Conservation (phyloP, 2,888 invertebrate species). For the Lasiommata megera region DNA sequence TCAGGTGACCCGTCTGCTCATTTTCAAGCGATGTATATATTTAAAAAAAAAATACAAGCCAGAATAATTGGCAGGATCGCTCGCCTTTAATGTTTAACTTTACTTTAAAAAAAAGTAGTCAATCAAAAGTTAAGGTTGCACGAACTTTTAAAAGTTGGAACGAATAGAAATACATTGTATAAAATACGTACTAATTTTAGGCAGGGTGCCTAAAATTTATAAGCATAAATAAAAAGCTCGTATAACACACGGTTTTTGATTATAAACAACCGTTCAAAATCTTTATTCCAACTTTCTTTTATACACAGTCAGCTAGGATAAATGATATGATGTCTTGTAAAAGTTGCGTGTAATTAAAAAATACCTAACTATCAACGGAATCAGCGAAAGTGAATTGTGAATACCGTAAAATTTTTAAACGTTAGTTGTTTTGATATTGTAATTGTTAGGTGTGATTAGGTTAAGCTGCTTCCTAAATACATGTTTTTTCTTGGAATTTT, state of each 20-base stretch:
- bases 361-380: constrained; percentile 5
- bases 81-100: too few relatives aligned
- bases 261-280: constrained; percentile 11
- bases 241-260: not conserved
- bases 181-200: too few relatives aligned
- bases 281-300: constrained; percentile 12
- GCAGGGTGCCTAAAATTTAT: not conserved
- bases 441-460: constrained; percentile 2
- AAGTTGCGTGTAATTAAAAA: constrained; percentile 17
- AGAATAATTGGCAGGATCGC: too few relatives aligned
- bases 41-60: too few relatives aligned
- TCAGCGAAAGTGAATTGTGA: constrained; percentile 24
- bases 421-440: constrained; percentile 2
- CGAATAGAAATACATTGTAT: too few relatives aligned
- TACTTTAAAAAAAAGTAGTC: too few relatives aligned
- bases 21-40: too few relatives aligned
- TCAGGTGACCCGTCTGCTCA: too few relatives aligned
- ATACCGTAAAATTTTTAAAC: constrained; percentile 27
- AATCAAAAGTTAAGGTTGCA: too few relatives aligned
- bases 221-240: not conserved
- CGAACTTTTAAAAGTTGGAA: too few relatives aligned
- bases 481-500: too few relatives aligned
- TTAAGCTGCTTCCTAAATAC: too few relatives aligned
- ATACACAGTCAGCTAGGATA: constrained; percentile 7
- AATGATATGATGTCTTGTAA: constrained; percentile 19